These are phyloP conservation scores for Tupaia tana DNA, from an alignment of 2,113 vertebrate genomes.

Conservation along the genomic window DNA sequence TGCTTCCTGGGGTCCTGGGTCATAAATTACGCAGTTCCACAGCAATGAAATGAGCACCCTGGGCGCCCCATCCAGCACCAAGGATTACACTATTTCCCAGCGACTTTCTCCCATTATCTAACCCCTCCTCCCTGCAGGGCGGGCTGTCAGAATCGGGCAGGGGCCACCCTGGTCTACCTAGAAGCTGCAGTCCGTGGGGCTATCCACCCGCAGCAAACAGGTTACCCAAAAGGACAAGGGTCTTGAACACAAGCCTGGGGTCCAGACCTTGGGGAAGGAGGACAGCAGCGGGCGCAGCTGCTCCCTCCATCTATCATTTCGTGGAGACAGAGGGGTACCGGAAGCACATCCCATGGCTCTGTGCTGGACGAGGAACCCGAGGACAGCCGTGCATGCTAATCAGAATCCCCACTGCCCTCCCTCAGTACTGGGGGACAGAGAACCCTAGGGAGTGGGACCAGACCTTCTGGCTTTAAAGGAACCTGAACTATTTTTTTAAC, in stretches of 20 bases:
- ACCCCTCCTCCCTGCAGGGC: neutral
- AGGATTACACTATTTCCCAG: neutral
- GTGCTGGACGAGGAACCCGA: neutral
- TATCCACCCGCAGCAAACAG: neutral
- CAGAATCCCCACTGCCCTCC: neutral
- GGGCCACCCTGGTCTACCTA: neutral
- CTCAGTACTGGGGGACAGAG: neutral
- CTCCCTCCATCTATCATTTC: neutral
- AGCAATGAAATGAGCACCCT: neutral
- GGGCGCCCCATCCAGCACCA: no score
- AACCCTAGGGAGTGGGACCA: rapidly evolving
- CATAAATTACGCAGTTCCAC: neutral
- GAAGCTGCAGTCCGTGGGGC: neutral
- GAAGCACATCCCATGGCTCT: neutral
- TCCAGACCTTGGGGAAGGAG: neutral
- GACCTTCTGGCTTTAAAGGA: neutral
- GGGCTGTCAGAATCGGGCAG: neutral
- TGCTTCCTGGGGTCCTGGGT: neutral
- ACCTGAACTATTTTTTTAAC: neutral
- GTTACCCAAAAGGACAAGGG: neutral
- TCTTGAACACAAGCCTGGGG: neutral
- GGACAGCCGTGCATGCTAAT: neutral
- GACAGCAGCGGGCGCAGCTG: neutral
- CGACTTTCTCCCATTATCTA: neutral
- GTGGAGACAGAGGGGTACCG: neutral